Evolutionary conservation across 35 echinoderm and acorn worm species (phyloP).

Genomic region (Chiridota heheva): DNA sequence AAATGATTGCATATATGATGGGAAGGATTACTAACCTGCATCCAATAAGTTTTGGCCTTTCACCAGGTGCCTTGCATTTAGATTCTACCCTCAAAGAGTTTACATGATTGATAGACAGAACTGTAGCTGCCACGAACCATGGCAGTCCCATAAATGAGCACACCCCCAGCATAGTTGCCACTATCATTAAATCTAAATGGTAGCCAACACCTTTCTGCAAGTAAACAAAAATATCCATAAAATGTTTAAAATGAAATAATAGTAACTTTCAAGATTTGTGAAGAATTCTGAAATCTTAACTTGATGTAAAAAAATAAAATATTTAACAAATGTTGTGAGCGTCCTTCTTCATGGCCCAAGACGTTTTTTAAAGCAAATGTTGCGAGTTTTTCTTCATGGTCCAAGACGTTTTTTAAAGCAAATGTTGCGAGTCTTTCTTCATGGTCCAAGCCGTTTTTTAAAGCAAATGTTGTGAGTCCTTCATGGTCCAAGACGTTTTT

Average conservation of each 20-base stretch:
- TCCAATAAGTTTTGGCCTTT: constrained; percentile 74
- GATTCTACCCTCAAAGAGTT: constrained; percentile 84
- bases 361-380: too few species aligned
- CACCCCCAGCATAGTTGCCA: constrained; percentile 67
- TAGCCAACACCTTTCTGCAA: constrained; percentile 92
- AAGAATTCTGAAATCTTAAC: not conserved
- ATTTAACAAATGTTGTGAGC: too few species aligned
- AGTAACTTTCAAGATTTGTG: not conserved
- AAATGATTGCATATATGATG: too few species aligned
- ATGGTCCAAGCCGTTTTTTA: too few species aligned
- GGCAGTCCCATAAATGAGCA: constrained; percentile 82
- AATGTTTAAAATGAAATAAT: not conserved
- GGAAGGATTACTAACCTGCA: constrained; percentile 68
- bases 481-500: too few species aligned
- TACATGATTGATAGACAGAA: constrained; percentile 89
- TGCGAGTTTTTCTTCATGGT: too few species aligned
- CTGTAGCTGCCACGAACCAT: constrained; percentile 93
- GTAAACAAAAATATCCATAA: constrained; percentile 1
- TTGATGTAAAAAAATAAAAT: too few species aligned
- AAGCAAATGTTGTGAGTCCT: too few species aligned
- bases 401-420: too few species aligned
- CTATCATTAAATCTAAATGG: constrained; percentile 80
- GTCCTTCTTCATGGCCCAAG: too few species aligned
- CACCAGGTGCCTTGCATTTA: constrained; percentile 72
- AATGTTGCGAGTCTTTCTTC: too few species aligned